Evolutionary conservation across 1,140 invertebrate species (phyloP).

Genomic region (Gonatopus flavifemur): DNA sequence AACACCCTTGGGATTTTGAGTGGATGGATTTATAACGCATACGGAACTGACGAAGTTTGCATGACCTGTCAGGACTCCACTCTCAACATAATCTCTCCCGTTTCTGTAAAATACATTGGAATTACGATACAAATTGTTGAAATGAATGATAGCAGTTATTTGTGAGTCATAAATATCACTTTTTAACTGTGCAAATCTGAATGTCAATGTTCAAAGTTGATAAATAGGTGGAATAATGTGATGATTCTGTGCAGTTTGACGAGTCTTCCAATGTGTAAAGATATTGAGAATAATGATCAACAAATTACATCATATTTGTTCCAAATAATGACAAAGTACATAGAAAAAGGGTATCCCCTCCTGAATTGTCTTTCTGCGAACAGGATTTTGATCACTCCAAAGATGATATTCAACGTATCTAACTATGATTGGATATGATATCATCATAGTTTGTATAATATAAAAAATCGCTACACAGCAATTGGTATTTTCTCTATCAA

Average conservation of each 20-base stretch:
- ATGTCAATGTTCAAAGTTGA: background rate
- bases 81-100: slow-evolving; percentile 62
- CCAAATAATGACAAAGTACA: no score
- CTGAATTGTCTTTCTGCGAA: no score
- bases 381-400: background rate
- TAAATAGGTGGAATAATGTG: slow-evolving; percentile 7
- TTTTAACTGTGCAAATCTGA: background rate
- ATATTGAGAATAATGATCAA: no score
- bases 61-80: slow-evolving; percentile 76
- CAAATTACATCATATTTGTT: no score
- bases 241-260: slow-evolving; percentile 5
- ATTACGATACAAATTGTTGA: background rate
- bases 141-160: background rate
- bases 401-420: background rate
- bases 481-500: no score
- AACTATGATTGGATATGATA: slow-evolving; percentile 6
- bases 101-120: slow-evolving; percentile 49
- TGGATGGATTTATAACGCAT: slow-evolving; percentile 70
- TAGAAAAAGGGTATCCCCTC: no score
- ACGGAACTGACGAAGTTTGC: slow-evolving; percentile 84
- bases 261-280: background rate
- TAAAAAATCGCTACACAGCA: slow-evolving; percentile 1
- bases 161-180: background rate
- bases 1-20: slow-evolving; percentile 71
- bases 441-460: no score